phyloP scores from a whole-genome alignment of 2,888 invertebrate genomes.

The Chrysomela aeneicollis region DNA sequence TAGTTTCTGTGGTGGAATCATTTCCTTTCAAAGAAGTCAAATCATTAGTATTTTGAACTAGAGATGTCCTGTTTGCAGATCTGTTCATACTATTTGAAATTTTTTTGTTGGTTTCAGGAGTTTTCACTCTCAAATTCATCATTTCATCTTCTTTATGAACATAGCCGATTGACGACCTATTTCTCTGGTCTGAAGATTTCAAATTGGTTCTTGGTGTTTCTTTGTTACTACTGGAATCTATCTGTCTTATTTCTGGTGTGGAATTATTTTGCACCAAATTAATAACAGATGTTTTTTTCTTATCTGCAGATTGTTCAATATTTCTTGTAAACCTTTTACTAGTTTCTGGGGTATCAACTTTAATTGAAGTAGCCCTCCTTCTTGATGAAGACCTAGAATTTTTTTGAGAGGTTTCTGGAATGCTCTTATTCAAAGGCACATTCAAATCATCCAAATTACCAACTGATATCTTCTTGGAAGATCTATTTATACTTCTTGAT shows the following conservation, averaged over 20 bases:
- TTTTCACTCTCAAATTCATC: background rate
- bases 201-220: background rate
- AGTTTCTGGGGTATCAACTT: no score
- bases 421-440: no score
- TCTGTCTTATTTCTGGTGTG: background rate
- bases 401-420: no score
- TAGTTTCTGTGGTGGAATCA: background rate
- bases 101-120: background rate
- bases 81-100: background rate
- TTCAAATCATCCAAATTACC: no score
- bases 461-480: no score
- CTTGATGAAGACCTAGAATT: no score
- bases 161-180: background rate
- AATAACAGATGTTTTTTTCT: no score
- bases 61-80: background rate
- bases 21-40: background rate
- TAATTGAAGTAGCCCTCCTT: no score
- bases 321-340: no score
- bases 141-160: background rate
- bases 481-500: no score
- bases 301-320: no score
- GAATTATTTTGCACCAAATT: no score
- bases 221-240: background rate
- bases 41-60: background rate
- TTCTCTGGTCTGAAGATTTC: background rate